These are phyloP conservation scores for Seira musarum DNA, from an alignment of 2,888 invertebrate species.

Conservation along the genomic window DNA sequence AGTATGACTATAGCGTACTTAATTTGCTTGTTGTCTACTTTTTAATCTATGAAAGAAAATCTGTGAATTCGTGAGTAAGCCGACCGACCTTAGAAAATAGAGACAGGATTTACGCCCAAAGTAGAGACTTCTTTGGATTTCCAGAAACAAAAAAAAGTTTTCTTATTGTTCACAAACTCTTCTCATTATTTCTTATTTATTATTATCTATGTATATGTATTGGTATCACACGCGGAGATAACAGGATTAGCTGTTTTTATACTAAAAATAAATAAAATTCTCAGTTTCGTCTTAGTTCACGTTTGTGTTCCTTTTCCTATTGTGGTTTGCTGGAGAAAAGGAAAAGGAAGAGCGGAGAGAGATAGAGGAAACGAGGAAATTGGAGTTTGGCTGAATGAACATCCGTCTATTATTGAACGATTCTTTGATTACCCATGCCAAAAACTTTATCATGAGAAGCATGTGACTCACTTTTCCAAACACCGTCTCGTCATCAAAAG, in stretches of 20 bases:
- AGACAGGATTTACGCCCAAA: background rate
- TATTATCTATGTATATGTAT: background rate
- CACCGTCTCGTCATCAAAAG: background rate
- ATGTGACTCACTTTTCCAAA: slow-evolving; percentile 17
- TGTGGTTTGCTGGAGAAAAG: background rate
- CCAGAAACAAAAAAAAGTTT: slow-evolving; percentile 2
- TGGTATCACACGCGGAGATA: background rate
- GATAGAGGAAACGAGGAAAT: slow-evolving; percentile 2
- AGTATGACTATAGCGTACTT: background rate
- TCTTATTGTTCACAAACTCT: slow-evolving; percentile 1
- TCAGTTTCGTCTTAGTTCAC: background rate
- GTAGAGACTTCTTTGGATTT: background rate
- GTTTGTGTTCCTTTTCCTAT: background rate
- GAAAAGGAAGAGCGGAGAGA: background rate
- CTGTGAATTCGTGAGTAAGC: slow-evolving; percentile 11
- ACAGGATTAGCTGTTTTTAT: slow-evolving; percentile 11
- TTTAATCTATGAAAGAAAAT: background rate
- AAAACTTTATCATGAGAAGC: slow-evolving; percentile 7
- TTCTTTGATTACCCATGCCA: slow-evolving; percentile 11
- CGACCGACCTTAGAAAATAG: too few relatives aligned
- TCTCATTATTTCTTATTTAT: slow-evolving; percentile 8
- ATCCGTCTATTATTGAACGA: slow-evolving; percentile 19
- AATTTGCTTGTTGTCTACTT: slow-evolving; percentile 9
- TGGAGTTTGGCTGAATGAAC: slow-evolving; percentile 9
- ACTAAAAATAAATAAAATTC: background rate